Evolutionary conservation across 2,888 invertebrate genomes (phyloP), one percentile per base, ranked within the genome.

Genomic region (Ypsolopha sequella): DNA sequence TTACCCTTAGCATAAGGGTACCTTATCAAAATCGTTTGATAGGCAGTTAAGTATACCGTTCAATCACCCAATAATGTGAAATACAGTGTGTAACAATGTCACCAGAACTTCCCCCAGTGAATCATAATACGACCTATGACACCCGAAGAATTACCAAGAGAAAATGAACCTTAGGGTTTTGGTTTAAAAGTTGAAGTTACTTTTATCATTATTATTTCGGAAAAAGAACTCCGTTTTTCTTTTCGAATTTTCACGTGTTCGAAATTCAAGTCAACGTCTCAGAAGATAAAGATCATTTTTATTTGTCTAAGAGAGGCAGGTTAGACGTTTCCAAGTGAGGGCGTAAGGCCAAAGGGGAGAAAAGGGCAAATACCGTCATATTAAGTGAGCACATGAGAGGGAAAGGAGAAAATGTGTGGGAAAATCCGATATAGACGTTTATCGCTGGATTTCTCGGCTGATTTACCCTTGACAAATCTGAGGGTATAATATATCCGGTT

Each of bases 311-410:
- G 9, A 24, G 7, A 41, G 8, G 1, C 8, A n/a, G 38, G 43
- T 48, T 53, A 51, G 54, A 62, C 62, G 56, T 61, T 63, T 63
- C 59, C 56, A 52, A 34, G 36, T 6, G 10, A 7, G 53, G 59
- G 60, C 24, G 24, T 24, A 24, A 24, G 52, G 60, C 60, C 69
- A 69, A 74, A 53, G 51, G 80, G 84, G 85, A 79, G 70, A 67
- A 76, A 72, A 79, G 74, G 76, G 82, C 81, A 85, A 85, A 84
- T 80, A 84, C 73, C 77, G 73, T 78, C 84, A 84, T 84, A 82
- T 84, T 84, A 85, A 86, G 81, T 85, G 85, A 84, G 82, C 85
- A 85, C 84, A 86, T 82, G 85, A 84, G 82, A 82, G 84, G 84
- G 81, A 75, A 81, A 79, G 69, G 79, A 71, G 79, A 82, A 85